Evolutionary conservation across 1,140 invertebrate genomes (phyloP), one percentile per base, ranked within the genome.

Genomic region (Sitophilus oryzae): DNA sequence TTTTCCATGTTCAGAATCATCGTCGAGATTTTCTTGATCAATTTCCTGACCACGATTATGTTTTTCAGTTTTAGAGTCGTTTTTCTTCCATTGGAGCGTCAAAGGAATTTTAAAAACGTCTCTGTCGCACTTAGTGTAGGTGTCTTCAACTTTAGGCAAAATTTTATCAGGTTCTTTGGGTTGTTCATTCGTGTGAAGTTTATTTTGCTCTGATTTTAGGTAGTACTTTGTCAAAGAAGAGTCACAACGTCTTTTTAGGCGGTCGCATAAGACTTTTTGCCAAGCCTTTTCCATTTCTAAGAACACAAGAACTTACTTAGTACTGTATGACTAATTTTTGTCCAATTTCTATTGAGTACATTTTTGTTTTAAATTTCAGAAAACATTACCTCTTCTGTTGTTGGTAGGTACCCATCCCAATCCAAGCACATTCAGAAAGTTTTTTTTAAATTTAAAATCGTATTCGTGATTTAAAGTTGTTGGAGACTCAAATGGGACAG

Each of bases 211-310:
- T n/a, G 61, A 44, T 58, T 64, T 60, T 34, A 62, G 30, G 19
- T 37, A 51, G 40, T 69, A 69, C 36, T 64, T 62, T 8, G 61
- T 67, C 30, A 69, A 34, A 37, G 62, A 46, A 9, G 67, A 60
- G 54, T 64, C 56, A 45, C 62, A 61, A 40, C 62, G 60, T 37
- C 67, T 54, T 56, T 60, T 64, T 14, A 67, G 21, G 19, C 67
- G 56, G 8, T 71, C 62, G 42, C 66, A 47, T 9, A 69, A 56
- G 8, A 71, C 61, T 62, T 67, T 65, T 34, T 62, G 56, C 69
- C 69, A 71, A 21, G 48, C 58, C 16, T 61, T 63, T 55, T 71
- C 69, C 57, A 62, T 52, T 49, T 69, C 69, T 71, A 46, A 2
- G 54, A 59, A 23, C 41, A 56, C 53, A 37, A 42, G 5, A 30